Evolutionary conservation across 1,140 invertebrate genomes (phyloP).

Genomic region (Polypedilum vanderplanki): DNA sequence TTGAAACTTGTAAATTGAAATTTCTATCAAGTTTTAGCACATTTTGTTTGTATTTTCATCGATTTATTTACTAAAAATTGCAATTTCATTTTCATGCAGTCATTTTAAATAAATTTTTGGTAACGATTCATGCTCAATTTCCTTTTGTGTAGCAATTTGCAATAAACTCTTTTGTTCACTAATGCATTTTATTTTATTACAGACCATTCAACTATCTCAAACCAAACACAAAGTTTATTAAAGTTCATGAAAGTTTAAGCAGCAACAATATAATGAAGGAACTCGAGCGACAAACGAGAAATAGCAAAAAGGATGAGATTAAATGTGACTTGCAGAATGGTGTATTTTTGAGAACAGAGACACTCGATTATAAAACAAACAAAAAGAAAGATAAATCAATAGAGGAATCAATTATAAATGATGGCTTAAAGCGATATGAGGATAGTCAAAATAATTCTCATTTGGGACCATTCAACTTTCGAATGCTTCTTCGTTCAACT

Average conservation of each 20-base stretch:
- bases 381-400: constrained; percentile 32
- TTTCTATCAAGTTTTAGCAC: background rate
- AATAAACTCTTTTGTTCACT: background rate
- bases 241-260: constrained; percentile 27
- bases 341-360: constrained; percentile 39
- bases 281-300: background rate
- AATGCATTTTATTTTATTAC: background rate
- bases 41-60: background rate
- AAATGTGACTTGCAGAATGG: background rate
- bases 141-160: background rate
- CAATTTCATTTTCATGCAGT: background rate
- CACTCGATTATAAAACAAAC: constrained; percentile 40
- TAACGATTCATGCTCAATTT: background rate
- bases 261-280: background rate
- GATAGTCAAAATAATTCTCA: constrained; percentile 49
- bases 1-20: background rate
- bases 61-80: background rate
- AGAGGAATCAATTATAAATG: constrained; percentile 31
- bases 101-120: background rate
- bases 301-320: background rate
- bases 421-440: constrained; percentile 35
- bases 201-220: constrained; percentile 9
- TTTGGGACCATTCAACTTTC: constrained; percentile 60
- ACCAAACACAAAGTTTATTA: background rate
- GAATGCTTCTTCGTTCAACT: constrained; percentile 59